Percentiles rank a stretch among this genome's conserved stretches.
Conservation (phyloP, 2,888 invertebrate species). For the Argynnis bischoffii region DNA sequence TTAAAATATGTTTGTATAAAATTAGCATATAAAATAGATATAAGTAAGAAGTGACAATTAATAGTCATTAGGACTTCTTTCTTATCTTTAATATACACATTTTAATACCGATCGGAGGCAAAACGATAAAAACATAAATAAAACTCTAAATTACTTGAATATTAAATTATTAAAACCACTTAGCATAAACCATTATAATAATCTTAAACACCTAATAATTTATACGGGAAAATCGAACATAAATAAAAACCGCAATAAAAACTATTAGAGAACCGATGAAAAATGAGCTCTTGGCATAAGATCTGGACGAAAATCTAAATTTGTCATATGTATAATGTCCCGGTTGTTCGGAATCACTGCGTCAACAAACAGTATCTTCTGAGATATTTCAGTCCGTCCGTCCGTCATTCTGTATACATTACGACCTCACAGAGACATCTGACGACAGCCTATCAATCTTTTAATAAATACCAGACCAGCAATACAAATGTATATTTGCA, state of each 20-base stretch:
- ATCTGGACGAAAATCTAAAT: constrained; percentile 58
- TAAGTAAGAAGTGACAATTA: too few species aligned
- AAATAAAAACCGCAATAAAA: constrained; percentile 35
- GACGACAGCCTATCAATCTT: constrained; percentile 78
- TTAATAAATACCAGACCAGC: constrained; percentile 70
- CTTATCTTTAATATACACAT: too few species aligned
- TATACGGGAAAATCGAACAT: constrained; percentile 18
- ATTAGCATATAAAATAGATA: too few species aligned
- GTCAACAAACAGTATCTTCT: constrained; percentile 70
- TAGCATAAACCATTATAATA: constrained; percentile 9
- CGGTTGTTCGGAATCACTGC: constrained; percentile 52
- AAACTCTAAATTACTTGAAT: not conserved
- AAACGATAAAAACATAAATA: not conserved
- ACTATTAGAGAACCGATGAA: constrained; percentile 34
- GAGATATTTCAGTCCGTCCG: constrained; percentile 69
- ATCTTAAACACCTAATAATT: constrained; percentile 23
- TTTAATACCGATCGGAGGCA: not conserved
- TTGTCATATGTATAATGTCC: constrained; percentile 66
- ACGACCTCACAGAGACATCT: constrained; percentile 71
- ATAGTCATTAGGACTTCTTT: too few species aligned
- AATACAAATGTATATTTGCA: constrained; percentile 40
- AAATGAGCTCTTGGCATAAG: constrained; percentile 36
- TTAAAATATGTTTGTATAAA: too few species aligned
- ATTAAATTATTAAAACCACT: not conserved
- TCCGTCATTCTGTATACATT: constrained; percentile 63